Evolutionary conservation across 2,797 vertebrate species (phyloP).

Genomic region (Enteromius unitaeniatus): DNA sequence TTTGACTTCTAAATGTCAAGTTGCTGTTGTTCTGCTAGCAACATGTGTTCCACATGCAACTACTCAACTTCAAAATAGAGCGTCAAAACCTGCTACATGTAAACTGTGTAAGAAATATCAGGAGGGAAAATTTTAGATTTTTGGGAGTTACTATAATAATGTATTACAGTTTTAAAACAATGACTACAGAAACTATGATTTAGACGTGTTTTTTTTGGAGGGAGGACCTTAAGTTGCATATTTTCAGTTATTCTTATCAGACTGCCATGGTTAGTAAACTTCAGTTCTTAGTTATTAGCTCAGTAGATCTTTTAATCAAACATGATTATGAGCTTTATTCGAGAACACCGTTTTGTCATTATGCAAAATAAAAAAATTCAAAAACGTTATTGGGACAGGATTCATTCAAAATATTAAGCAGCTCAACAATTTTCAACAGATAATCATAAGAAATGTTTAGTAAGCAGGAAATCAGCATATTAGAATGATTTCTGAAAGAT

Average conservation of each 20-base stretch:
- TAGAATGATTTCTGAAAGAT: background rate
- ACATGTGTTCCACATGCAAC: background rate
- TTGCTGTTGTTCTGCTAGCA: constrained; percentile 9
- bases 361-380: background rate
- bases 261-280: background rate
- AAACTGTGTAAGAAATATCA: background rate
- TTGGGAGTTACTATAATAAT: background rate
- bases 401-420: background rate
- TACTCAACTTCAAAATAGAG: background rate
- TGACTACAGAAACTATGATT: background rate
- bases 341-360: background rate
- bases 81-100: background rate
- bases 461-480: background rate
- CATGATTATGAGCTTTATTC: background rate
- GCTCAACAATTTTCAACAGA: background rate
- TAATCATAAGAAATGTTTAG: background rate
- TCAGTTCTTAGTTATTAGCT: too few species aligned
- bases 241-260: background rate
- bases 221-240: background rate
- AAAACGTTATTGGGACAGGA: background rate
- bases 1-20: background rate
- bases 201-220: background rate
- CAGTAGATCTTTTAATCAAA: background rate
- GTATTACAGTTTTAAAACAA: background rate
- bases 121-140: background rate